These are phyloP conservation scores for Tautogolabrus adspersus DNA, from an alignment of 2,113 vertebrate genomes.

Conservation along the genomic window DNA sequence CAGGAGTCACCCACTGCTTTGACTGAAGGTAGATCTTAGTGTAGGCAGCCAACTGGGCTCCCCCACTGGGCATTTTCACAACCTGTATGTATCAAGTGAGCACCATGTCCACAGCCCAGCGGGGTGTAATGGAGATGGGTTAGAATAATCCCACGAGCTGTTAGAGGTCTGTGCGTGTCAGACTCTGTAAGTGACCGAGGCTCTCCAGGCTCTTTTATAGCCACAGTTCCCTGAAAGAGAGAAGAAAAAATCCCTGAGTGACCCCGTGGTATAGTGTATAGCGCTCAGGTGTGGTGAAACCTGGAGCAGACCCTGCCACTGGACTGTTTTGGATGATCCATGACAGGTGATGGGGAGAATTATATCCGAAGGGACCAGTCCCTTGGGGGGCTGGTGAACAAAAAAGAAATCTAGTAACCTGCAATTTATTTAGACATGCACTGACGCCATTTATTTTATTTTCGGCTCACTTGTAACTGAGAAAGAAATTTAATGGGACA, in stretches of 20 bases:
- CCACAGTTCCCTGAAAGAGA: conserved; percentile 25
- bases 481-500: too few species aligned
- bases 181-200: conserved; percentile 47
- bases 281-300: conserved; percentile 29
- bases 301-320: conserved; percentile 11
- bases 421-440: too few species aligned
- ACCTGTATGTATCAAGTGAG: conserved; percentile 58
- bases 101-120: conserved; percentile 64
- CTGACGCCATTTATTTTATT: too few species aligned
- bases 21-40: conserved; percentile 46
- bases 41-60: conserved; percentile 49
- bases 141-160: conserved; percentile 61
- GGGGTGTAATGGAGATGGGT: conserved; percentile 60
- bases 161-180: conserved; percentile 63
- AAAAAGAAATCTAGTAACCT: neutral
- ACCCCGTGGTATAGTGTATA: conserved; percentile 7
- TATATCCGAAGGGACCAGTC: neutral
- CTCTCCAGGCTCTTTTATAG: conserved; percentile 45
- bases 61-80: conserved; percentile 60
- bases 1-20: conserved; percentile 36
- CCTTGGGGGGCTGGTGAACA: neutral
- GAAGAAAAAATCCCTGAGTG: conserved; percentile 47
- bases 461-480: too few species aligned
- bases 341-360: neutral
- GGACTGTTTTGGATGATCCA: conserved; percentile 17